A percentile compares a stretch with the other conserved stretches of the same genome.
Conservation (phyloP, 2,113 vertebrate species). For the Sinocyclocheilus rhinocerous region DNA sequence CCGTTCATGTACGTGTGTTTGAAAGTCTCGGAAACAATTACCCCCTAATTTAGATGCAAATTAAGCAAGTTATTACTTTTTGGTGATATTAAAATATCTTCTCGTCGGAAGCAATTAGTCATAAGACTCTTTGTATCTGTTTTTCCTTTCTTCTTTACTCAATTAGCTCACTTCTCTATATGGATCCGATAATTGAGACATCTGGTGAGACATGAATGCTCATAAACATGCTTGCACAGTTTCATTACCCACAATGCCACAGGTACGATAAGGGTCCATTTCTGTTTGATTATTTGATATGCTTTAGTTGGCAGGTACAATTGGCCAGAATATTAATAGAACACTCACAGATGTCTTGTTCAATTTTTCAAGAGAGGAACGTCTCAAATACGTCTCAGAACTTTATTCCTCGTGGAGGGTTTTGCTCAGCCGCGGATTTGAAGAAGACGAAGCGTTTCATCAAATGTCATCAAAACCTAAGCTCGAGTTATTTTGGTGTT, state of each 20-base stretch:
- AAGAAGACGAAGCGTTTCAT: not conserved
- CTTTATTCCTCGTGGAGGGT: not conserved
- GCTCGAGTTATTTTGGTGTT: not conserved
- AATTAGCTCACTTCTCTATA: conserved; percentile 43
- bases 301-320: conserved; percentile 26
- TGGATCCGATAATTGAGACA: conserved; percentile 50
- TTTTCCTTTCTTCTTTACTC: not conserved
- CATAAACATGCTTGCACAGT: conserved; percentile 45
- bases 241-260: conserved; percentile 46
- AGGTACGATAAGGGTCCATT: conserved; percentile 49
- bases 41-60: conserved; percentile 60
- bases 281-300: conserved; percentile 49
- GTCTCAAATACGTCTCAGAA: not conserved
- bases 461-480: not conserved
- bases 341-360: conserved; percentile 31
- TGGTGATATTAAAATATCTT: conserved; percentile 59
- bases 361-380: conserved; percentile 30
- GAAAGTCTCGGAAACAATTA: conserved; percentile 49
- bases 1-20: not conserved
- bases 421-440: not conserved
- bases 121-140: conserved; percentile 12
- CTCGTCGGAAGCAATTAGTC: conserved; percentile 56
- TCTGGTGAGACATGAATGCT: conserved; percentile 43
- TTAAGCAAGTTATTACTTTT: conserved; percentile 59
- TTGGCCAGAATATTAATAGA: conserved; percentile 37